Evolutionary conservation across 2,888 invertebrate species (phyloP).

Genomic region (Brachyopa scutellaris): DNA sequence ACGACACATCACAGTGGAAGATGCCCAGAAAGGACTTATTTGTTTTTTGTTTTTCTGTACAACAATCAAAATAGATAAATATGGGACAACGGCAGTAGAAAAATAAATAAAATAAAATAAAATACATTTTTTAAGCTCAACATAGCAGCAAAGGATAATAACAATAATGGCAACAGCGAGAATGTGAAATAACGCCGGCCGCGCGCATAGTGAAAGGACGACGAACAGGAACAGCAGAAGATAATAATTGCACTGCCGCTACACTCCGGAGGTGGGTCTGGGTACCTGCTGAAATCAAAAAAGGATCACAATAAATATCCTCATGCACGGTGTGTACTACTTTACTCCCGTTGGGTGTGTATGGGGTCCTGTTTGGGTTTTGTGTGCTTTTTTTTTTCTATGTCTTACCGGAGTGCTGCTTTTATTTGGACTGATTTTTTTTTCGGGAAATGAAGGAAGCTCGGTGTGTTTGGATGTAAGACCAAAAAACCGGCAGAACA

Average conservation of each 20-base stretch:
- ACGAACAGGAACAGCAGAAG: conserved; percentile 23
- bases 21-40: conserved; percentile 24
- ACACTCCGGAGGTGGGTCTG: background rate
- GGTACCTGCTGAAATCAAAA: conserved; percentile 60
- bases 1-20: conserved; percentile 34
- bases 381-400: background rate
- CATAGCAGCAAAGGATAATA: conserved; percentile 60
- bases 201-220: conserved; percentile 33
- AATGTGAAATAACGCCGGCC: conserved; percentile 59
- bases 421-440: conserved; percentile 1
- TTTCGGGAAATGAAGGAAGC: too few species aligned
- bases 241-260: conserved; percentile 53
- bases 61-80: conserved; percentile 66
- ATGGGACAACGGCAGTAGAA: conserved; percentile 33
- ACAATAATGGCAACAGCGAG: conserved; percentile 64
- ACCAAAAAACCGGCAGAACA: conserved; percentile 32
- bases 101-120: conserved; percentile 25
- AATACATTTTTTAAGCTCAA: conserved; percentile 46
- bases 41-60: background rate
- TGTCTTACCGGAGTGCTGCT: conserved; percentile 23
- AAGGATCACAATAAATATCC: conserved; percentile 68
- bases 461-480: background rate
- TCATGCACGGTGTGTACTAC: conserved; percentile 22
- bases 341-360: background rate
- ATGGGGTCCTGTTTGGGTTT: background rate